Evolutionary conservation across 2,888 invertebrate species (phyloP), one percentile per base, ranked within the genome.

Genomic region (Cabera pusaria): DNA sequence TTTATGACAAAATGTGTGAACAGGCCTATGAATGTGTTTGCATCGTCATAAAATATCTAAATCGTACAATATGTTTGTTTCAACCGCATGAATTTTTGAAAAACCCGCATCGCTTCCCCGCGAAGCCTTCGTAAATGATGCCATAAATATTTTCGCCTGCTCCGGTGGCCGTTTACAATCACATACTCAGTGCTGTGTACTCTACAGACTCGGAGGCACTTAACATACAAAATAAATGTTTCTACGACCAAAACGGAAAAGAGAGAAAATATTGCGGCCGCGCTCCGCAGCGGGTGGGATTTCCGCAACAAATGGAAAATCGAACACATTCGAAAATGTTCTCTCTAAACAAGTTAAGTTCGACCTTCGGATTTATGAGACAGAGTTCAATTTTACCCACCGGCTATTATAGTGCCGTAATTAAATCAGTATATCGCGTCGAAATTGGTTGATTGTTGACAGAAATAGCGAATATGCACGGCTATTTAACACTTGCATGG

Each of bases 391-490:
- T 49, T 46, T 42, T 27, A 11, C 32, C 21, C 21, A 10, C 20
- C n/a, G 12, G 11, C 2, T 16, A 20, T 29, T 28, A 27, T 36
- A 33, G 39, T 47, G 44, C 19, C 17, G 47, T 45, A 37, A 41
- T 43, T 49, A 37, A 39, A 53, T 54, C 50, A 54, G 45, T 52
- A 39, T 44, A 48, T 38, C 18, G 45, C 42, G 33, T 40, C 47
- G 38, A 51, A 57, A 63, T 58, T 59, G 55, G 54, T 23, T 44
- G 52, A 40, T 45, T 60, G 66, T 56, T 56, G 65, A 56, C 60
- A 67, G 66, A 68, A 68, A 67, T 67, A 69, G 64, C 52, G 55
- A 53, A 43, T 57, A 49, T 62, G 52, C 64, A 54, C 52, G 50
- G 58, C 51, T 52, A 59, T 65, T 65, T 29, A 36, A 26, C 11